Base-by-base conservation (phyloP, 2,797 vertebrate species). In the Aulostomus chinensis region DNA sequence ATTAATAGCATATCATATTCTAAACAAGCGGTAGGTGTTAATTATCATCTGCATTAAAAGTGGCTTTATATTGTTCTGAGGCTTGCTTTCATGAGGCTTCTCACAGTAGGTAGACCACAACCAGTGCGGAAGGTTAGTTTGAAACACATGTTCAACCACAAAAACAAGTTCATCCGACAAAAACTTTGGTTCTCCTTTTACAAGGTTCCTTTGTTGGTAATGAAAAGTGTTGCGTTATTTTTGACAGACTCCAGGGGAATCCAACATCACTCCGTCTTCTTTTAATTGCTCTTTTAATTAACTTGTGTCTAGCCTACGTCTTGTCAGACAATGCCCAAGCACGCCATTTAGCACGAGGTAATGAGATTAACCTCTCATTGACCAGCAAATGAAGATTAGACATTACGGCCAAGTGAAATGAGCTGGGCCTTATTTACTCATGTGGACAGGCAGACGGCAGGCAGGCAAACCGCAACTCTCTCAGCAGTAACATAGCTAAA, bases 241-340 rank as follows among this genome's bases (percentile, higher is more conserved):
- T 47, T 58, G 68, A 78, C 48, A 62, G 45, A 68, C 46, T 40
- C 41, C 53, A 43, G 30, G 18, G 41, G 40, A 47, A 42, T 48
- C 47, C 41, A 56, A 45, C 62, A 49, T 68, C 55, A 20, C 21
- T 35, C 71, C 73, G 76, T 86, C 83, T 77, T 84, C 70, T 80
- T 82, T 88, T 85, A 86, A 87, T 83, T 80, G 69, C 77, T 75
- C 78, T 83, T 83, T 86, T 86, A 87, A 89, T 89, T 85, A 88
- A 84, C 81, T 81, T n/a, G 73, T 58, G 77, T 75, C 63, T 74
- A 67, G 73, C 47, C 62, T 66, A 68, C 10, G 32, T 70, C 78
- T 85, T 80, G 80, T 86, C 76, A 65, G 65, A 81, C 41, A 73
- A 76, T 72, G 82, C 78, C 73, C 47, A 2, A 58, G 68, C 72